Conservation (phyloP, 2,888 invertebrate genomes). For the Lamellibrachia satsuma region DNA sequence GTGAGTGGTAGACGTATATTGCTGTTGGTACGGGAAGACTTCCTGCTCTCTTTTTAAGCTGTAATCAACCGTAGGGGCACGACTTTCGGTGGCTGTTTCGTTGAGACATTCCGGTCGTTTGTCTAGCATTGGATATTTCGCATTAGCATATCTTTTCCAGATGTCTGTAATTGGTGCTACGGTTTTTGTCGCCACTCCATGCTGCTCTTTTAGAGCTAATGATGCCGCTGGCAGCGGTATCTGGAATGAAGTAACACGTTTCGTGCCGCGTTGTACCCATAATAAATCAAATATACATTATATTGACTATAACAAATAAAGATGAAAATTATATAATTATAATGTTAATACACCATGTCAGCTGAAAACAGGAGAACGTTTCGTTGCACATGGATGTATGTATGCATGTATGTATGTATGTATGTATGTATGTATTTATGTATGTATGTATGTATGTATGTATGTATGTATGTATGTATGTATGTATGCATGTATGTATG, state of each 20-base stretch:
- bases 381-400: not conserved
- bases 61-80: not conserved
- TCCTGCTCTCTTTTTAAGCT: not conserved
- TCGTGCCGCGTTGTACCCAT: not conserved
- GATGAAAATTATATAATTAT: not conserved
- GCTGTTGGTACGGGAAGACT: not conserved
- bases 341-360: not conserved
- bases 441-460: too few relatives aligned
- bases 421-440: too few relatives aligned
- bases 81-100: not conserved
- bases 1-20: not conserved
- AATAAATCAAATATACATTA: not conserved
- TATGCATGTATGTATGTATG: too few relatives aligned
- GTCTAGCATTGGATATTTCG: not conserved
- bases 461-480: too few relatives aligned
- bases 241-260: not conserved
- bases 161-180: not conserved
- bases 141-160: not conserved
- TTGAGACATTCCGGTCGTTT: not conserved
- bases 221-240: not conserved
- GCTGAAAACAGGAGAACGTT: not conserved
- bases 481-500: too few relatives aligned
- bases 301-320: not conserved
- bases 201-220: not conserved
- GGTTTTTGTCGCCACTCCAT: not conserved